Percentiles rank a stretch among this genome's conserved stretches.
Evolutionary conservation across 2,113 vertebrate genomes (phyloP).

Genomic region (Syrrhaptes paradoxus): DNA sequence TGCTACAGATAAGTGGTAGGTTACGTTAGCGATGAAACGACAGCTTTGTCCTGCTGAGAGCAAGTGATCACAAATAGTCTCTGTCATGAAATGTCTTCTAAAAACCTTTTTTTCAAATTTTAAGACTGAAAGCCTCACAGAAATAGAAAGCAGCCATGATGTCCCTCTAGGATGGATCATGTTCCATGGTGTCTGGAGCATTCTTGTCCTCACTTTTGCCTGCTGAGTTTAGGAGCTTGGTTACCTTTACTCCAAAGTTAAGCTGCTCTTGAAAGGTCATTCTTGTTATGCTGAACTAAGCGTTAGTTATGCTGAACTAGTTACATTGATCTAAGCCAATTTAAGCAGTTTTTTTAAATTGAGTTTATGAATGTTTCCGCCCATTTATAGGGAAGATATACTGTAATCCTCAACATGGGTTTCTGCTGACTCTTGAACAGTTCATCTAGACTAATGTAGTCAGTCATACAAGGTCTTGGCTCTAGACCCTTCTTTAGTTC

Average conservation of each 20-base stretch:
- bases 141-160: background rate
- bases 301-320: background rate
- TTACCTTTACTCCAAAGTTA: background rate
- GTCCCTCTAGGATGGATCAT: background rate
- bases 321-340: background rate
- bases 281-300: background rate
- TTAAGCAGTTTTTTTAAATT: background rate
- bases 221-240: background rate
- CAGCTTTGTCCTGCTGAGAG: conserved; percentile 18
- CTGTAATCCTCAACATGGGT: background rate
- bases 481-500: background rate
- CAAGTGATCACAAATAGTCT: background rate
- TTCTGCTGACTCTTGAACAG: background rate
- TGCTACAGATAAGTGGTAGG: background rate
- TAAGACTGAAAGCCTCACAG: background rate
- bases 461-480: background rate
- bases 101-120: background rate
- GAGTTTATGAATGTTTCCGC: background rate
- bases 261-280: background rate
- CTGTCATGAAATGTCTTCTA: background rate
- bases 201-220: background rate
- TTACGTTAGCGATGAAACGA: background rate
- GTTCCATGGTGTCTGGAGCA: background rate
- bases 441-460: background rate
- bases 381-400: background rate